A percentile compares a stretch with the other conserved stretches of the same genome.
These are phyloP conservation scores for Andinoacara biseriatus DNA, from an alignment of 2,113 vertebrate species.

Conservation along the genomic window DNA sequence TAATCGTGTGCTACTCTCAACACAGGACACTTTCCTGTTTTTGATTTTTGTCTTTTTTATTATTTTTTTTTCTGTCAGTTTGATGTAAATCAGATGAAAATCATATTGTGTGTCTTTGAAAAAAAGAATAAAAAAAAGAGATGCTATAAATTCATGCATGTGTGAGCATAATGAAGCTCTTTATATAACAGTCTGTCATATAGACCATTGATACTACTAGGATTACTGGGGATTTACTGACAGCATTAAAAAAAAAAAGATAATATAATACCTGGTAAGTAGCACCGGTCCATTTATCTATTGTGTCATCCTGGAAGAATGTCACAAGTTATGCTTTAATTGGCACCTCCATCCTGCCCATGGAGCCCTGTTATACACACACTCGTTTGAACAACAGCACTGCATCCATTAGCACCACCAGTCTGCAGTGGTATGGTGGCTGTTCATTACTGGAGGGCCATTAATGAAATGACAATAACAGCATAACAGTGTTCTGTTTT, in stretches of 20 bases:
- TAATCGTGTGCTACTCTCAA: not conserved
- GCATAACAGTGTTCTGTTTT: not conserved
- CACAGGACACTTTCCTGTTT: not conserved
- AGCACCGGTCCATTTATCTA: not conserved
- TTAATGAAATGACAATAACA: not conserved
- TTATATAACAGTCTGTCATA: not conserved
- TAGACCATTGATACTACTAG: not conserved
- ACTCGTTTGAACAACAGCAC: not conserved
- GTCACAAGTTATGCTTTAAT: conserved; percentile 10
- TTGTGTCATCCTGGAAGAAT: not conserved
- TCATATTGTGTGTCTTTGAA: not conserved
- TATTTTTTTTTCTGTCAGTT: not conserved
- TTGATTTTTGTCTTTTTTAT: not conserved
- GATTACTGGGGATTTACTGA: not conserved
- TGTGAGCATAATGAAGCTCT: not conserved
- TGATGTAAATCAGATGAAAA: not conserved
- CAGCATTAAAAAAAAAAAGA: not conserved
- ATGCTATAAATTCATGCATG: not conserved
- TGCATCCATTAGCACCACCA: not conserved
- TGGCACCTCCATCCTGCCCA: not conserved
- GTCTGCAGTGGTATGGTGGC: not conserved
- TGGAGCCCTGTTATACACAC: not conserved
- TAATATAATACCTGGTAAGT: not conserved
- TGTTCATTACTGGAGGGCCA: conserved; percentile 23
- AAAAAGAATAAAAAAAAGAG: not conserved